These are phyloP conservation scores for Myanophis thanlyinensis DNA, from an alignment of 2,113 vertebrate species.

Conservation along the genomic window DNA sequence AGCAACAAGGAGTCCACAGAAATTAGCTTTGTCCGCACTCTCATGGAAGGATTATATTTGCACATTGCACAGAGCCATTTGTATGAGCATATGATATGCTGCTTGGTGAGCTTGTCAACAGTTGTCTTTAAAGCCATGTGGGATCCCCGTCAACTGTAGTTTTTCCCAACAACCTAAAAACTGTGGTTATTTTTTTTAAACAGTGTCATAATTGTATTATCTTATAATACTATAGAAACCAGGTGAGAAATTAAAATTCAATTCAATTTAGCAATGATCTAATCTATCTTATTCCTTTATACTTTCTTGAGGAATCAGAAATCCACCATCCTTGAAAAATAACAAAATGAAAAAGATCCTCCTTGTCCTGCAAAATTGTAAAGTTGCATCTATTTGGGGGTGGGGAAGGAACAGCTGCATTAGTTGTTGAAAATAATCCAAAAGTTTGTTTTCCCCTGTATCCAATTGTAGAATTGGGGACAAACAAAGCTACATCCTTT, in stretches of 20 bases:
- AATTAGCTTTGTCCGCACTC: not conserved
- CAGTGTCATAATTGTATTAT: not conserved
- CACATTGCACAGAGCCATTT: not conserved
- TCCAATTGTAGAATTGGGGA: not conserved
- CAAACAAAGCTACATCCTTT: not conserved
- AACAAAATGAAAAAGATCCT: not conserved
- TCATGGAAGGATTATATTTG: not conserved
- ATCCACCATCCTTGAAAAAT: not conserved
- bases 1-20: not conserved
- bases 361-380: not conserved
- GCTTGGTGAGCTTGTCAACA: not conserved
- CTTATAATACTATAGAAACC: not conserved
- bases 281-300: not conserved
- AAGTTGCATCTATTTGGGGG: not conserved
- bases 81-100: not conserved
- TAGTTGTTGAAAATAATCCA: not conserved
- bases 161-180: not conserved
- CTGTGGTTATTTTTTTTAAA: not conserved
- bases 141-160: not conserved
- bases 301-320: not conserved
- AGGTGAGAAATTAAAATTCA: not conserved
- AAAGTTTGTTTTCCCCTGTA: not conserved
- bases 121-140: not conserved
- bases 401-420: not conserved
- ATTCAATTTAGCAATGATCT: not conserved